These are phyloP conservation scores for Ectobius pallidus DNA, from an alignment of 2,888 invertebrate species.

Conservation along the genomic window DNA sequence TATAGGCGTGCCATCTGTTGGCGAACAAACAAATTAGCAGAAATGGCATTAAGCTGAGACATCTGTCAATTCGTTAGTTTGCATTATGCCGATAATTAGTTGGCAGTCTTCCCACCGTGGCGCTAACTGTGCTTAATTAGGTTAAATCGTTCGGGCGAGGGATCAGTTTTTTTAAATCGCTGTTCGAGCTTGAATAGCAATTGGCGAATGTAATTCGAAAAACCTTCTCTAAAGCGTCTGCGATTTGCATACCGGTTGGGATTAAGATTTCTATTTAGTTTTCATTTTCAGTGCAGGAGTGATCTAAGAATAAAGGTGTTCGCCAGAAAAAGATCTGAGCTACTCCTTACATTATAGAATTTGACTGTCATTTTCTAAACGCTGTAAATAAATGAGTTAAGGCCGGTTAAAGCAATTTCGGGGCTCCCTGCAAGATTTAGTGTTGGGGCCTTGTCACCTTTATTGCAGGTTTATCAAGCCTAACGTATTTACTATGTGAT, in stretches of 20 bases:
- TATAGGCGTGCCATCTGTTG: background rate
- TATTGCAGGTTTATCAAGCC: too few species aligned
- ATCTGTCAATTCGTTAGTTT: slow-evolving; percentile 19
- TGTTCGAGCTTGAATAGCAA: slow-evolving; percentile 2
- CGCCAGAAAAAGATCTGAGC: too few species aligned
- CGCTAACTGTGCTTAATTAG: slow-evolving; percentile 3
- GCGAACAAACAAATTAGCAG: slow-evolving; percentile 4
- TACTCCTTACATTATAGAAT: too few species aligned
- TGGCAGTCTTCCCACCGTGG: background rate
- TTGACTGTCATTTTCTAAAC: too few species aligned
- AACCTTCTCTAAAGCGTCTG: slow-evolving; percentile 9
- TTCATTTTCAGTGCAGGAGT: background rate
- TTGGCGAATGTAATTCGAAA: background rate
- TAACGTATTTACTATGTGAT: too few species aligned
- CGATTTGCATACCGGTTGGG: background rate
- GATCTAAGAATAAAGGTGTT: too few species aligned
- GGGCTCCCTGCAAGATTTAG: too few species aligned
- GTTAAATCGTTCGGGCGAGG: background rate
- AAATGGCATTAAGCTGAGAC: background rate
- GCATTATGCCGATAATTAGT: slow-evolving; percentile 11
- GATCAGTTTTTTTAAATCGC: background rate
- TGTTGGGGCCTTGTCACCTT: too few species aligned
- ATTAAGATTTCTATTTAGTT: background rate
- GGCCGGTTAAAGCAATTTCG: too few species aligned
- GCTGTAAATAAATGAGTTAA: too few species aligned